A percentile compares a stretch with the other conserved stretches of the same genome.
Evolutionary conservation across 1,140 invertebrate genomes (phyloP).

Genomic region (Macrobrachium rosenbergii): DNA sequence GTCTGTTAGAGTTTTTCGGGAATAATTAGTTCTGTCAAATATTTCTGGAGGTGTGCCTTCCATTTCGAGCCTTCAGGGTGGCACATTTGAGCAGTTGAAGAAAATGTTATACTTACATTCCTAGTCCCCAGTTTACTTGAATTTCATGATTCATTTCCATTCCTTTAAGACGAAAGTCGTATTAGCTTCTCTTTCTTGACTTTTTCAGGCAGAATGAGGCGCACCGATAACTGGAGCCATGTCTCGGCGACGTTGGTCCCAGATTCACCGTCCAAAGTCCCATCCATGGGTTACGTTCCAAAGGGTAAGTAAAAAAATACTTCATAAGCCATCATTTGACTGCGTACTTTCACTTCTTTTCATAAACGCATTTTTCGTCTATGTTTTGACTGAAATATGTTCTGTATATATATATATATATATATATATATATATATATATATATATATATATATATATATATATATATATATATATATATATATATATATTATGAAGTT

Average conservation of each 20-base stretch:
- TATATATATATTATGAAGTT: conserved; percentile 8
- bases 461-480: conserved; percentile 17
- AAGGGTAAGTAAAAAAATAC: conserved; percentile 30
- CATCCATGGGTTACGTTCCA: conserved; percentile 58
- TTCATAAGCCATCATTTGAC: background rate
- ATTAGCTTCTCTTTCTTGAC: background rate
- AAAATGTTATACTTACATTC: too few species aligned
- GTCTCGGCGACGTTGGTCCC: conserved; percentile 56
- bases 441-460: conserved; percentile 17
- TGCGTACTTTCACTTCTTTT: too few species aligned
- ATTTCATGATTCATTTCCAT: too few species aligned
- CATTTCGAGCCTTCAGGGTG: too few species aligned
- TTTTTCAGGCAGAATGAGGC: conserved; percentile 45
- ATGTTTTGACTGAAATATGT: background rate
- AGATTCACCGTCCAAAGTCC: conserved; percentile 56
- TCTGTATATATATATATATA: background rate
- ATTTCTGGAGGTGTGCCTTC: too few species aligned
- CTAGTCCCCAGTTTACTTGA: too few species aligned
- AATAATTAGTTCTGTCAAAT: too few species aligned
- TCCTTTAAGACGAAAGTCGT: too few species aligned
- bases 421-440: conserved; percentile 14
- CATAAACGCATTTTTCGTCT: too few species aligned
- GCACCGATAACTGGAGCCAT: conserved; percentile 62
- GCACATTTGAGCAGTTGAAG: too few species aligned
- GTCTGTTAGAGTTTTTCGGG: too few species aligned